These are phyloP conservation scores for Margaritifera margaritifera DNA, from an alignment of 2,888 invertebrate species.

Conservation along the genomic window DNA sequence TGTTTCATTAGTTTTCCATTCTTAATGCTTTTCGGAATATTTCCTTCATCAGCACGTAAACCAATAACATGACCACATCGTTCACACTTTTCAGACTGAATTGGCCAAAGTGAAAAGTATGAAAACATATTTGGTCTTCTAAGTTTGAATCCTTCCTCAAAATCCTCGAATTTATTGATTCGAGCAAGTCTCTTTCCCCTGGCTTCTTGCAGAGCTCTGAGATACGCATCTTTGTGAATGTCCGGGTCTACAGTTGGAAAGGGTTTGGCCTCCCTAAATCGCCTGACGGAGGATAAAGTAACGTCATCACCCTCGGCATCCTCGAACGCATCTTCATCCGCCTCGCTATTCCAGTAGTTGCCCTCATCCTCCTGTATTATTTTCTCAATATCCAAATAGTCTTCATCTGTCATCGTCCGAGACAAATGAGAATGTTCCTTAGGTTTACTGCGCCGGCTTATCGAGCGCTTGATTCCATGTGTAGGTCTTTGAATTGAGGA, in stretches of 20 bases:
- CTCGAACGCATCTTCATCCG: constrained; percentile 11
- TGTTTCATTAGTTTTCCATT: constrained; percentile 44
- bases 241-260: constrained; percentile 34
- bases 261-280: constrained; percentile 19
- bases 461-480: too few relatives aligned
- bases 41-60: constrained; percentile 2
- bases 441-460: too few relatives aligned
- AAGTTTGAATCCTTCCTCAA: constrained; percentile 17
- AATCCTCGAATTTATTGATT: constrained; percentile 12
- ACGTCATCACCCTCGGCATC: constrained; percentile 3
- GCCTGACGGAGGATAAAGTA: constrained; percentile 10
- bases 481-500: too few relatives aligned
- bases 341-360: constrained; percentile 27
- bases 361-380: constrained; percentile 35
- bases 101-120: constrained; percentile 40
- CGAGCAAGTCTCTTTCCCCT: constrained; percentile 13
- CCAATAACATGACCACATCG: neutral
- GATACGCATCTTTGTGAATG: constrained; percentile 41
- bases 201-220: constrained; percentile 34
- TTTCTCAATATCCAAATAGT: constrained; percentile 32
- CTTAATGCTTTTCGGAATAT: constrained; percentile 26
- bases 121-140: constrained; percentile 39
- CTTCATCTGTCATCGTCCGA: constrained; percentile 23
- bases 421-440: neutral
- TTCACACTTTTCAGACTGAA: neutral